A percentile compares a stretch with the other conserved stretches of the same genome.
Conservation (phyloP, 2,113 vertebrate genomes). For the Periophthalmodon schlosseri region DNA sequence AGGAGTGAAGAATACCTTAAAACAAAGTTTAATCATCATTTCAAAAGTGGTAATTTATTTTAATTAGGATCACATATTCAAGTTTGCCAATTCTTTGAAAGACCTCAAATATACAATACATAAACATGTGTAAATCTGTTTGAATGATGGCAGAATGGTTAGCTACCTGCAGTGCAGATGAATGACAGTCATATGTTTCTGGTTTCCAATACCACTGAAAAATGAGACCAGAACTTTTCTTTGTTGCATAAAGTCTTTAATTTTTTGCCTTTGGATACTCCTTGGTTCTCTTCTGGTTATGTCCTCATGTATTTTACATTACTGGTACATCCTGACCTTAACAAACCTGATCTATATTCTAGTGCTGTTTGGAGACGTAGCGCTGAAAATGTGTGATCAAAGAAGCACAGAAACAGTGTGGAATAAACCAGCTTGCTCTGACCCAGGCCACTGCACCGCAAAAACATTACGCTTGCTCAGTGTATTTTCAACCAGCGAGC, state of each 20-base stretch:
- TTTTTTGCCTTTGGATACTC: background rate
- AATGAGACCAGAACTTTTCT: too few relatives aligned
- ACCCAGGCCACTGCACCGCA: background rate
- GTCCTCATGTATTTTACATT: background rate
- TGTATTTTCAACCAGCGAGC: background rate
- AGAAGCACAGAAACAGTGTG: background rate
- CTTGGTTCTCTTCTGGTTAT: background rate
- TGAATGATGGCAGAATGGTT: too few relatives aligned
- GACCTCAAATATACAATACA: background rate
- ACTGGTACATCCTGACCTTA: background rate
- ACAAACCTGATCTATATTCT: background rate
- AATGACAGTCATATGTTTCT: too few relatives aligned
- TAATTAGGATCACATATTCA: background rate
- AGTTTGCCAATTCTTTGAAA: background rate
- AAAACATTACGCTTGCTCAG: constrained; percentile 2
- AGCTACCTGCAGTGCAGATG: too few relatives aligned
- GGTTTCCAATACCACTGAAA: too few relatives aligned
- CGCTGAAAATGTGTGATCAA: background rate
- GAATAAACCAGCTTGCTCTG: background rate
- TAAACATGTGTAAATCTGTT: too few relatives aligned
- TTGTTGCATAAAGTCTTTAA: background rate
- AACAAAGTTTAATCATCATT: background rate
- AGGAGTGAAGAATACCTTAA: too few relatives aligned
- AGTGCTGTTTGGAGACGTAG: background rate
- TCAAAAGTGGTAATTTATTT: background rate